Conservation (phyloP, 1,140 invertebrate genomes). For the Rhyacophila brunnea region DNA sequence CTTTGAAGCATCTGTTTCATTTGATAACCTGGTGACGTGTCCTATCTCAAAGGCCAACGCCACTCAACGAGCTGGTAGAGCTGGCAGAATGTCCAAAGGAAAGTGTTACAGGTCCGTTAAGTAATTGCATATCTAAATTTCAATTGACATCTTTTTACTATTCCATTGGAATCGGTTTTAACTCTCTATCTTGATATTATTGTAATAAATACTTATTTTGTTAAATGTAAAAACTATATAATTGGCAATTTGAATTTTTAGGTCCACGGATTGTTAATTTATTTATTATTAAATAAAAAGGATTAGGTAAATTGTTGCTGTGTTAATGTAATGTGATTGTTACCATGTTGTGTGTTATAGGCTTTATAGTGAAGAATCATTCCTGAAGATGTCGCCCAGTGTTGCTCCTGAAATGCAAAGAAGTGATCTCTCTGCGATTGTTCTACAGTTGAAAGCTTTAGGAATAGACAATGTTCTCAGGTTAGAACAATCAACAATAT, state of each 20-base stretch:
- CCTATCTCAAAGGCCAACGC: constrained; percentile 89
- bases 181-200: too few species aligned
- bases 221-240: too few species aligned
- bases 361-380: constrained; percentile 78
- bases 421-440: constrained; percentile 78
- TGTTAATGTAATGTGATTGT: too few species aligned
- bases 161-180: too few species aligned
- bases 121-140: not conserved
- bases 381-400: constrained; percentile 63
- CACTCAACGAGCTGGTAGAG: constrained; percentile 87
- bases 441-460: constrained; percentile 92
- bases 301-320: too few species aligned
- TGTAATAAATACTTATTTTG: too few species aligned
- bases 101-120: constrained; percentile 69
- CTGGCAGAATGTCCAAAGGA: constrained; percentile 81
- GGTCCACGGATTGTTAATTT: too few species aligned
- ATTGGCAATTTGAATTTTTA: too few species aligned
- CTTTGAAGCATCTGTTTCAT: constrained; percentile 80
- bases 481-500: too few species aligned
- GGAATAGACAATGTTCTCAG: constrained; percentile 87
- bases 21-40: constrained; percentile 81
- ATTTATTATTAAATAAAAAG: too few species aligned
- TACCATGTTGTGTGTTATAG: constrained; percentile 50
- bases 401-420: constrained; percentile 93
- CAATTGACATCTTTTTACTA: too few species aligned